Conservation (phyloP, 2,113 vertebrate genomes). For the Castor canadensis region DNA sequence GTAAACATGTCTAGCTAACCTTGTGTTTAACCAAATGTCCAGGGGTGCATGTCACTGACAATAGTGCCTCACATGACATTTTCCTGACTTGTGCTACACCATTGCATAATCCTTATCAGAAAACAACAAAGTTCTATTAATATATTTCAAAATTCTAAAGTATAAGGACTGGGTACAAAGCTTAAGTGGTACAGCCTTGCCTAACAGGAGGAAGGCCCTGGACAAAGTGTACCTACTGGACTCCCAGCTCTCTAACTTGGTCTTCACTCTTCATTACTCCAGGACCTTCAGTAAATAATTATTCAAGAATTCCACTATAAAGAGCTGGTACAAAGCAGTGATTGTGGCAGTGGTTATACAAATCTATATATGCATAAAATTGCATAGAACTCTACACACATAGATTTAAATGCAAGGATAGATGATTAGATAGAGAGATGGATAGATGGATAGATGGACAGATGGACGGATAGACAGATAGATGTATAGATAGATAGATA, state of each 20-base stretch:
- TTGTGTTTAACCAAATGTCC: not conserved
- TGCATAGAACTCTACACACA: no score
- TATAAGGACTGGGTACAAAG: no score
- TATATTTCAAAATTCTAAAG: not conserved
- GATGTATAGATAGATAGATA: no score
- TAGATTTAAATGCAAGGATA: fast-evolving
- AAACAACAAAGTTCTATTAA: not conserved
- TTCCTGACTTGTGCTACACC: not conserved
- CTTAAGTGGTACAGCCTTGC: no score
- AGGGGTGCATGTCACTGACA: not conserved
- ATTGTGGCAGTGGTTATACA: not conserved
- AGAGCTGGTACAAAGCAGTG: not conserved
- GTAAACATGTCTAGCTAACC: not conserved
- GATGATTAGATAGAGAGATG: no score
- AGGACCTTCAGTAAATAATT: not conserved
- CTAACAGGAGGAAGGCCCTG: no score
- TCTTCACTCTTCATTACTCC: not conserved
- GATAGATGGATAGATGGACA: no score
- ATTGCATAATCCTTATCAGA: not conserved
- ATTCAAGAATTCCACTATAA: not conserved
- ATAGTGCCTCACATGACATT: not conserved
- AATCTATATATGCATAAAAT: not conserved
- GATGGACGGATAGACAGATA: no score
- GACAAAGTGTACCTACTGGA: not conserved
- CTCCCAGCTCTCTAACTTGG: not conserved